Evolutionary conservation across 1,140 invertebrate genomes (phyloP).

Genomic region (Dendrolimus kikuchii): DNA sequence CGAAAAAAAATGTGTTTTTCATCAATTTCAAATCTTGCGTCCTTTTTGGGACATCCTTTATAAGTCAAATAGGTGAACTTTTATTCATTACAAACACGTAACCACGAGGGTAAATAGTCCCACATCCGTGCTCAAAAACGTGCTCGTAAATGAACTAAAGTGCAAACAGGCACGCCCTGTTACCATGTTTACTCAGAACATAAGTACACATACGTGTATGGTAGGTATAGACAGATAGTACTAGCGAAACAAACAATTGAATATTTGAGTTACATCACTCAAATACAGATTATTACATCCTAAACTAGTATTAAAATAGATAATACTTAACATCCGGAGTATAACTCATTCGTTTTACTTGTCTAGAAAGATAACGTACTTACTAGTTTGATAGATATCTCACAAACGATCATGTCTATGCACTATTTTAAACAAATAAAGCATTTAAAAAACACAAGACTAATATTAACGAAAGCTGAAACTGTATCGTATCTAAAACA

Average conservation of each 20-base stretch:
- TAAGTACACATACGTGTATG: slow-evolving; percentile 24
- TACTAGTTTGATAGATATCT: too few species aligned
- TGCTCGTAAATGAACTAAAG: slow-evolving; percentile 30
- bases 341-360: too few species aligned
- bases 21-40: too few species aligned
- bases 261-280: slow-evolving; percentile 44
- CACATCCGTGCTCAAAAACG: slow-evolving; percentile 33
- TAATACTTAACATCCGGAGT: neutral
- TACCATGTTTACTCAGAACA: slow-evolving; percentile 25
- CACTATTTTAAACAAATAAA: too few species aligned
- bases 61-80: slow-evolving; percentile 4
- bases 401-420: too few species aligned
- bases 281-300: slow-evolving; percentile 46
- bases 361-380: too few species aligned
- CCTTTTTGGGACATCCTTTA: too few species aligned
- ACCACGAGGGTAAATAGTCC: slow-evolving; percentile 27
- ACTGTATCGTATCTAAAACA: too few species aligned
- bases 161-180: slow-evolving; percentile 46
- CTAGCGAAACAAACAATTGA: slow-evolving; percentile 35
- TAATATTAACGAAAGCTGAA: too few species aligned
- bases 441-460: too few species aligned
- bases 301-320: slow-evolving; percentile 8
- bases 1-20: too few species aligned
- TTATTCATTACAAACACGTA: slow-evolving; percentile 26
- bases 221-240: slow-evolving; percentile 25